A percentile compares a stretch with the other conserved stretches of the same genome.
Evolutionary conservation across 1,140 invertebrate genomes (phyloP).

Genomic region (Achroia grisella): DNA sequence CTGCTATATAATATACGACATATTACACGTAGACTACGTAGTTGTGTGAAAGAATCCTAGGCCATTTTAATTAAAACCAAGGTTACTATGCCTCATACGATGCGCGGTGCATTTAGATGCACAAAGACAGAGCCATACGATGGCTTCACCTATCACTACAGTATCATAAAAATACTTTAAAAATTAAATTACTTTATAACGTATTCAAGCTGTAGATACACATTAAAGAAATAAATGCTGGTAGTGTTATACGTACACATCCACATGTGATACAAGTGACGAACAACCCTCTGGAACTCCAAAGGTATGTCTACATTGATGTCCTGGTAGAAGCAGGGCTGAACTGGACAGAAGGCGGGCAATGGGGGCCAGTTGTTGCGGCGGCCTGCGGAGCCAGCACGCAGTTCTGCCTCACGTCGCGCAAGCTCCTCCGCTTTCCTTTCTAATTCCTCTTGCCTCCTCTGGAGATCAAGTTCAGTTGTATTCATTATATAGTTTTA

Average conservation of each 20-base stretch:
- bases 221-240: constrained; percentile 7
- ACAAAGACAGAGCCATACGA: too few species aligned
- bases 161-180: too few species aligned
- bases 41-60: too few species aligned
- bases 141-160: too few species aligned
- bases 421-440: constrained; percentile 90
- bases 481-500: background rate
- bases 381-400: constrained; percentile 80
- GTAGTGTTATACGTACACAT: constrained; percentile 91
- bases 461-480: constrained; percentile 67
- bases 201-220: too few species aligned
- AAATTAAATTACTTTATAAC: too few species aligned
- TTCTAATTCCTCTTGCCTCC: constrained; percentile 89
- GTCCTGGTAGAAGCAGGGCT: constrained; percentile 99
- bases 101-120: too few species aligned
- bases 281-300: constrained; percentile 97
- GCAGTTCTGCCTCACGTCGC: constrained; percentile 91
- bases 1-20: too few species aligned
- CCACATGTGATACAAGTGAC: constrained; percentile 97
- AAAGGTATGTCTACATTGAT: constrained; percentile 99
- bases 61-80: too few species aligned
- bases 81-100: too few species aligned
- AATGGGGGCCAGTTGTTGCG: constrained; percentile 99
- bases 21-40: too few species aligned
- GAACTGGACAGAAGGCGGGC: constrained; percentile 91